Evolutionary conservation across 2,888 invertebrate species (phyloP).

Genomic region (Chymomyza fuscimana): DNA sequence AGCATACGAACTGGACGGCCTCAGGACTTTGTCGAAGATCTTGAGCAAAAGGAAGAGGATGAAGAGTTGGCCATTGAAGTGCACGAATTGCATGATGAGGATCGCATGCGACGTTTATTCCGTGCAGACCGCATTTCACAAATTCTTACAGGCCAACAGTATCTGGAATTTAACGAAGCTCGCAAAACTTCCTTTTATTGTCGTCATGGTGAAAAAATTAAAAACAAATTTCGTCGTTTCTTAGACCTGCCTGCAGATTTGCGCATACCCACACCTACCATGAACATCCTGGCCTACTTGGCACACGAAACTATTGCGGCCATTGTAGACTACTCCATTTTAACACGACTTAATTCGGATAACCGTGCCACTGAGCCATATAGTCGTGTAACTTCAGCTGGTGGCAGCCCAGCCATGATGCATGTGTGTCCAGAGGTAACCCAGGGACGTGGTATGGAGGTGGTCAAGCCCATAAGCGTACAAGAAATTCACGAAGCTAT

Average conservation of each 20-base stretch:
- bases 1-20: constrained; percentile 76
- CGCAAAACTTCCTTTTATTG: constrained; percentile 87
- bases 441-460: constrained; percentile 83
- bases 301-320: constrained; percentile 95
- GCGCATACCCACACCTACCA: constrained; percentile 83
- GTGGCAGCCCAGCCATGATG: constrained; percentile 78
- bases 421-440: constrained; percentile 80
- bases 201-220: constrained; percentile 81
- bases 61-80: constrained; percentile 81
- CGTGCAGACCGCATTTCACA: constrained; percentile 84
- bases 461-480: constrained; percentile 87
- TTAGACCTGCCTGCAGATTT: constrained; percentile 84
- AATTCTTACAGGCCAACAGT: constrained; percentile 82
- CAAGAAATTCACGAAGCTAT: constrained; percentile 91
- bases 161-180: constrained; percentile 89
- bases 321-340: constrained; percentile 90
- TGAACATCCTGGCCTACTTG: constrained; percentile 90
- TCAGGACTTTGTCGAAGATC: constrained; percentile 78
- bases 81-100: constrained; percentile 79
- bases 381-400: constrained; percentile 82
- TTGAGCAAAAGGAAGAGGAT: constrained; percentile 81
- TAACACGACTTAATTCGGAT: constrained; percentile 88
- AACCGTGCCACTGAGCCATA: constrained; percentile 86
- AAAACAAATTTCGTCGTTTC: constrained; percentile 83
- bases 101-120: constrained; percentile 79